phyloP scores from a whole-genome alignment of 1,140 invertebrate species.

The Teleopsis dalmanni region DNA sequence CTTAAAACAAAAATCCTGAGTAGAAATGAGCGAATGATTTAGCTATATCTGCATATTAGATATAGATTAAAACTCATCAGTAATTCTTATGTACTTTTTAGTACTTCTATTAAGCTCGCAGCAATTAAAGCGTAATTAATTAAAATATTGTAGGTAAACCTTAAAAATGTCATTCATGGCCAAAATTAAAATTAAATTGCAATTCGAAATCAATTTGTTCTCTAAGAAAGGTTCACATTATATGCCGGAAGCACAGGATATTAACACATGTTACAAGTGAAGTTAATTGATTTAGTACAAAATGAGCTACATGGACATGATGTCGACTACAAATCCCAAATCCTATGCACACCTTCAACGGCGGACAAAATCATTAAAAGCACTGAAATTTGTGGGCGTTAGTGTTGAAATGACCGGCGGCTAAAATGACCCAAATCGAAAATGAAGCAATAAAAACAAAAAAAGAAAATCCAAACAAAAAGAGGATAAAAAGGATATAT shows the following conservation, averaged over 20 bases:
- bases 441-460: not conserved
- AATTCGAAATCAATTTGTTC: conserved; percentile 9
- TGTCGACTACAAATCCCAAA: not conserved
- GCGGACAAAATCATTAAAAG: not conserved
- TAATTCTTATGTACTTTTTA: no score
- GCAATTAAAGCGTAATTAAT: conserved; percentile 9
- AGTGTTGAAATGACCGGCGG: conserved; percentile 40
- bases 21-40: no score
- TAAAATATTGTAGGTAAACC: conserved; percentile 8
- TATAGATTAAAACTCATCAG: no score
- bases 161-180: conserved; percentile 7
- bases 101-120: no score
- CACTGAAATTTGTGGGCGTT: conserved; percentile 3
- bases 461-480: conserved; percentile 4
- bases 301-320: conserved; percentile 7
- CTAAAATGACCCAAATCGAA: conserved; percentile 13
- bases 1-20: no score
- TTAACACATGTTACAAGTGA: conserved; percentile 39
- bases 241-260: conserved; percentile 33
- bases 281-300: conserved; percentile 32
- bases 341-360: no score
- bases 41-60: no score
- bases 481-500: not conserved
- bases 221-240: not conserved
- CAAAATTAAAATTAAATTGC: no score